Evolutionary conservation across 64 coral and sea anemone genomes (phyloP).

Genomic region (Actinia tenebrosa): DNA sequence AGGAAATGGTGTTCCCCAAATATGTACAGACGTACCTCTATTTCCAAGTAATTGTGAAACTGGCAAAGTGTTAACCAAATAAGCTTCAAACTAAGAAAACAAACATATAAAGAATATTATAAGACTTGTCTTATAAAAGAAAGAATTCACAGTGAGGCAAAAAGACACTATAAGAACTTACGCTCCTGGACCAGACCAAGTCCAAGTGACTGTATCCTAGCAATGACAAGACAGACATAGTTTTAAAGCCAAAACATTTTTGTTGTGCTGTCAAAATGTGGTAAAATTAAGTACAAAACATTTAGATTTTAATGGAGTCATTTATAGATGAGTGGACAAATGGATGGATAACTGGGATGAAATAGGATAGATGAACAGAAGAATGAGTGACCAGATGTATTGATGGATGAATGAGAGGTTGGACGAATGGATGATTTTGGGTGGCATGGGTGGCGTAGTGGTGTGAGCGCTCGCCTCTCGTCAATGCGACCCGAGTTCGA

Average conservation of each 20-base stretch:
- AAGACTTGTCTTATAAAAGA: neutral
- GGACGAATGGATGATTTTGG: too few relatives aligned
- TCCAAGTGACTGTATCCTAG: conserved; percentile 84
- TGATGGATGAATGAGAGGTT: neutral
- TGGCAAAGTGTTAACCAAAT: conserved; percentile 83
- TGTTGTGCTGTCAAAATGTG: too few relatives aligned
- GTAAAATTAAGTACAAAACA: too few relatives aligned
- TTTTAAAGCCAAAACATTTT: neutral
- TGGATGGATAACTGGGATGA: too few relatives aligned
- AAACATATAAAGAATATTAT: neutral
- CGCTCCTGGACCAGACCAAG: conserved; percentile 77
- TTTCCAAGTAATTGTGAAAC: conserved; percentile 76
- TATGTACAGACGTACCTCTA: conserved; percentile 41
- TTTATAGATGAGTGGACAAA: too few relatives aligned
- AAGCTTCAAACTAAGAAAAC: conserved; percentile 44
- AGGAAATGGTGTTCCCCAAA: too few relatives aligned
- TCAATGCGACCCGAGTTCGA: too few relatives aligned
- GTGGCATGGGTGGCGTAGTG: too few relatives aligned
- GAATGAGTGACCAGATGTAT: neutral
- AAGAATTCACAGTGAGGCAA: neutral
- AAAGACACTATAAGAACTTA: conserved; percentile 17
- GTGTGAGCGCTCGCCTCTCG: too few relatives aligned
- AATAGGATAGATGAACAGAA: too few relatives aligned
- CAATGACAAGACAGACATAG: neutral
- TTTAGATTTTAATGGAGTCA: too few relatives aligned